These are phyloP conservation scores for Enteromius radiatus DNA, from an alignment of 2,797 vertebrate genomes.

Conservation along the genomic window DNA sequence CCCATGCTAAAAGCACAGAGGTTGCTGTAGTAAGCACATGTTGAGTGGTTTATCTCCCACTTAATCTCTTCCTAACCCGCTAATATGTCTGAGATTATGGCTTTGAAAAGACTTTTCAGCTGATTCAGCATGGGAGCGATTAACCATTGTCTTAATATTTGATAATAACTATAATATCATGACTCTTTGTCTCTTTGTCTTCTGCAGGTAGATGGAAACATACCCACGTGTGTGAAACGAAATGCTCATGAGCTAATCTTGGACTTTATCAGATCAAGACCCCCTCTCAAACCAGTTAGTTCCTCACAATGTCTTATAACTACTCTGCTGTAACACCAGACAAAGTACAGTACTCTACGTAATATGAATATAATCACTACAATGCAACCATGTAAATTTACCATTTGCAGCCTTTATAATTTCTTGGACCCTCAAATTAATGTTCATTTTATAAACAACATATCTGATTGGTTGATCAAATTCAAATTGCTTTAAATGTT, in stretches of 20 bases:
- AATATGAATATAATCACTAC: background rate
- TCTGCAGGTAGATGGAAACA: slow-evolving; percentile 88
- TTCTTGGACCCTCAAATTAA: background rate
- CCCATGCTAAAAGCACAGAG: background rate
- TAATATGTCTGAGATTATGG: slow-evolving; percentile 24
- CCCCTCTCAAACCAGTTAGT: slow-evolving; percentile 91
- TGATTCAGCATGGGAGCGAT: slow-evolving; percentile 19
- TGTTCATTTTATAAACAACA: background rate
- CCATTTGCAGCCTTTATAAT: background rate
- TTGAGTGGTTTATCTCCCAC: slow-evolving; percentile 21
- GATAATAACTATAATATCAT: background rate
- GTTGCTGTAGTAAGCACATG: slow-evolving; percentile 9
- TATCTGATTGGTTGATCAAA: background rate
- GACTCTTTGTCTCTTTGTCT: slow-evolving; percentile 26
- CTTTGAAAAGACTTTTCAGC: slow-evolving; percentile 7
- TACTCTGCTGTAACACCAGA: background rate
- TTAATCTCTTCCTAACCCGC: slow-evolving; percentile 2
- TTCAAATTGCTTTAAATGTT: background rate
- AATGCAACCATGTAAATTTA: background rate
- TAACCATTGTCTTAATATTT: background rate
- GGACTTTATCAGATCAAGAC: slow-evolving; percentile 94
- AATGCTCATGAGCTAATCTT: slow-evolving; percentile 92
- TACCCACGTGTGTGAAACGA: slow-evolving; percentile 89
- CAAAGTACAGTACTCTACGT: background rate
- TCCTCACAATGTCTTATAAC: background rate